Percentiles rank a stretch among this genome's conserved stretches.
These are phyloP conservation scores for Cheilosia vernalis DNA, from an alignment of 2,888 invertebrate species.

Conservation along the genomic window DNA sequence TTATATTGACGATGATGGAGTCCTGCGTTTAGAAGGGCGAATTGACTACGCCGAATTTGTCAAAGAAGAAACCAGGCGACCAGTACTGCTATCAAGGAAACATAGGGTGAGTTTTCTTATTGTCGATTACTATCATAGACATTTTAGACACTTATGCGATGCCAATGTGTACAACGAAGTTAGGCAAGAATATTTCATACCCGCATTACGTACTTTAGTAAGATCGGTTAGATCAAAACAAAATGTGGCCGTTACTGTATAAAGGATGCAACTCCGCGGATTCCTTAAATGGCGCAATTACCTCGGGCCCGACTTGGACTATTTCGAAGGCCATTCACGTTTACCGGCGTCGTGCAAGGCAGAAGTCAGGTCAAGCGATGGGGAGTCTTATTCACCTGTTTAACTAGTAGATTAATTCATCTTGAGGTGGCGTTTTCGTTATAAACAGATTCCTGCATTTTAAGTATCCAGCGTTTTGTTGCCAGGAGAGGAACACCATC, in stretches of 20 bases:
- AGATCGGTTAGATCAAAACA: not conserved
- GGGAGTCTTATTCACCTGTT: not conserved
- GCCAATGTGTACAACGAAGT: conserved; percentile 30
- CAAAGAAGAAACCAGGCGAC: too few relatives aligned
- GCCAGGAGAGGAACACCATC: conserved; percentile 15
- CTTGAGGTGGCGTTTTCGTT: not conserved
- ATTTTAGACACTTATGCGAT: conserved; percentile 15
- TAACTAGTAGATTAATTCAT: not conserved
- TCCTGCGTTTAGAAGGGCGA: too few relatives aligned
- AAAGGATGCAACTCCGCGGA: not conserved
- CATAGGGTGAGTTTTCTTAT: too few relatives aligned
- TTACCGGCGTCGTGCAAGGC: not conserved
- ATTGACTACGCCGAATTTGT: too few relatives aligned
- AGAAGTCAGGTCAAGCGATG: not conserved
- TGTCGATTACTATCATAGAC: too few relatives aligned
- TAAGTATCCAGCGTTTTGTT: not conserved
- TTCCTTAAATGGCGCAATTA: conserved; percentile 1
- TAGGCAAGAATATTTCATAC: conserved; percentile 11
- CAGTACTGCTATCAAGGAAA: too few relatives aligned
- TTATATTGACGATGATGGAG: too few relatives aligned
- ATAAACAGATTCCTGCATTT: not conserved
- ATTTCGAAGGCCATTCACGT: not conserved
- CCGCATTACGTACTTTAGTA: conserved; percentile 3
- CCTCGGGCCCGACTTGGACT: not conserved
- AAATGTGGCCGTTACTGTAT: not conserved